Evolutionary conservation across 2,797 vertebrate species (phyloP).

Genomic region (Crocidura indochinensis): DNA sequence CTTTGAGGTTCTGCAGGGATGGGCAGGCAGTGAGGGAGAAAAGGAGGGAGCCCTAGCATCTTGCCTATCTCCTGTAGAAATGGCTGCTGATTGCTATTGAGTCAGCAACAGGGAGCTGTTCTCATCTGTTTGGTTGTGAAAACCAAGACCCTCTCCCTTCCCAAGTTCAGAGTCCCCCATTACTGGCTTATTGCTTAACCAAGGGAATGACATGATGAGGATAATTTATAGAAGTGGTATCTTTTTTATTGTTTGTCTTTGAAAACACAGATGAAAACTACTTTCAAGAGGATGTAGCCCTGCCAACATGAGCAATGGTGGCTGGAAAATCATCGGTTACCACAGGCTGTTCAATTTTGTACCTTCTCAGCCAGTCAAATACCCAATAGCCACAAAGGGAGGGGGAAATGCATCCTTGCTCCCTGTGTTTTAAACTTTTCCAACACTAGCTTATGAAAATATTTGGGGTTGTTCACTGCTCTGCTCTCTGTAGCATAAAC

Average conservation of each 20-base stretch:
- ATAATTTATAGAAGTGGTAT: constrained; percentile 92
- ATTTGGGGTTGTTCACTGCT: constrained; percentile 92
- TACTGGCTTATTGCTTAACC: constrained; percentile 90
- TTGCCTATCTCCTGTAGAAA: constrained; percentile 31
- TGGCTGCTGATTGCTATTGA: constrained; percentile 1
- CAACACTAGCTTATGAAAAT: constrained; percentile 90
- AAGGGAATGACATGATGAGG: constrained; percentile 90
- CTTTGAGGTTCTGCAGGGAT: constrained; percentile 6
- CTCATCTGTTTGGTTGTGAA: constrained; percentile 34
- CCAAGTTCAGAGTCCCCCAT: constrained; percentile 43
- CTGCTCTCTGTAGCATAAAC: constrained; percentile 94
- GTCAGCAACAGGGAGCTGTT: background rate
- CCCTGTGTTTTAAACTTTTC: constrained; percentile 88
- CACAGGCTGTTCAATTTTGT: constrained; percentile 87
- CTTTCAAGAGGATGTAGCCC: constrained; percentile 86
- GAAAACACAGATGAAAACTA: constrained; percentile 90
- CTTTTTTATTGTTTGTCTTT: constrained; percentile 92
- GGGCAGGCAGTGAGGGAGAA: background rate
- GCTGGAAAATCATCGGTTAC: constrained; percentile 87
- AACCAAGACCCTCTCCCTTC: background rate
- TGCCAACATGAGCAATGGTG: constrained; percentile 88
- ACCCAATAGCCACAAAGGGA: constrained; percentile 85
- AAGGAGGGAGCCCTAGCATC: background rate
- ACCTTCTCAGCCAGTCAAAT: constrained; percentile 88
- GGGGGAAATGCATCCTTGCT: constrained; percentile 57